Evolutionary conservation across 2,888 invertebrate species (phyloP).

Genomic region (Ypsolopha sequella): DNA sequence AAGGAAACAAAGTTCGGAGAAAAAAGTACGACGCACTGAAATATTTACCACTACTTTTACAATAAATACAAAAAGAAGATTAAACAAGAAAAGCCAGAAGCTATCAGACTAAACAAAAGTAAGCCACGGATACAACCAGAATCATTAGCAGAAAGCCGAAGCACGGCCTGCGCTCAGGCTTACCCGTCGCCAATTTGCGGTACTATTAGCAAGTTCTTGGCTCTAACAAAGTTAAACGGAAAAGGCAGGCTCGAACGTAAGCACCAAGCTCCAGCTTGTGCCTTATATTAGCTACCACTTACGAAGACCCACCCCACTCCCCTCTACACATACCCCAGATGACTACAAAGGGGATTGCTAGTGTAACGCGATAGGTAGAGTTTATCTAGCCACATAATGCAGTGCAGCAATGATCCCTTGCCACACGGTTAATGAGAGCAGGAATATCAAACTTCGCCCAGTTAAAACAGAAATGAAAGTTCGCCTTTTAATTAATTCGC

Average conservation of each 20-base stretch:
- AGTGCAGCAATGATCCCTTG: not conserved
- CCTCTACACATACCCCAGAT: not conserved
- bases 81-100: no score
- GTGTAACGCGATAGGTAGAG: not conserved
- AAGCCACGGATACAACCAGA: conserved; percentile 3
- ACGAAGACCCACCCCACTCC: not conserved
- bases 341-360: not conserved
- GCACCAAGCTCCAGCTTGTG: not conserved
- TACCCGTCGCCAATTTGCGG: conserved; percentile 8
- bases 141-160: not conserved
- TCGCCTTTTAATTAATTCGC: conserved; percentile 29
- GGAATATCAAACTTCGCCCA: conserved; percentile 14
- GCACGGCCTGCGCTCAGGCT: not conserved
- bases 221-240: conserved; percentile 1
- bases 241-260: conserved; percentile 8
- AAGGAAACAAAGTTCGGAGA: no score
- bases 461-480: conserved; percentile 19
- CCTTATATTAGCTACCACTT: not conserved
- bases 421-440: conserved; percentile 6
- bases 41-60: no score
- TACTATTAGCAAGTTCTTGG: conserved; percentile 8
- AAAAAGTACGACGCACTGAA: no score
- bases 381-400: not conserved
- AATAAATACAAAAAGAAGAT: no score
- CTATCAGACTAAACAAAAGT: not conserved